Conservation (phyloP, 2,888 invertebrate species). For the Protonemura montana region DNA sequence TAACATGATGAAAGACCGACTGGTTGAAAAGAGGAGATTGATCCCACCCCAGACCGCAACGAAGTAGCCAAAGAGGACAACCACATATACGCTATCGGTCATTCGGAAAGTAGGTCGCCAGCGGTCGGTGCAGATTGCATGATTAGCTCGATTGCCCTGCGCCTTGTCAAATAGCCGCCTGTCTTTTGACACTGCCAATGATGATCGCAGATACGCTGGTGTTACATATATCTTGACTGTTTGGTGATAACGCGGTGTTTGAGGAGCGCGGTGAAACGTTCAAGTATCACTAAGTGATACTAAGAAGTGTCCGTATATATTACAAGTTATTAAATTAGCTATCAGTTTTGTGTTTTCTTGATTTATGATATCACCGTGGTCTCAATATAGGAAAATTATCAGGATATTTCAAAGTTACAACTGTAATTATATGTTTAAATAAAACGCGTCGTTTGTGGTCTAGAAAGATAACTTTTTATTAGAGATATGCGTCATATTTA, state of each 20-base stretch:
- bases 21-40: neutral
- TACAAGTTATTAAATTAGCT: neutral
- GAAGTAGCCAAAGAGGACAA: neutral
- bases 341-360: neutral
- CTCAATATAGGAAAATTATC: neutral
- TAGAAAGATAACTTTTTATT: too few relatives aligned
- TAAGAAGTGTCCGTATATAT: neutral
- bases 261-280: neutral
- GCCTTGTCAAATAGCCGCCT: neutral
- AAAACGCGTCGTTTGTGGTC: too few relatives aligned
- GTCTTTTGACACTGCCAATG: slow-evolving; percentile 35
- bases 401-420: neutral
- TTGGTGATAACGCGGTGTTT: neutral
- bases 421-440: too few relatives aligned
- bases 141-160: neutral
- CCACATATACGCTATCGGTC: slow-evolving; percentile 35
- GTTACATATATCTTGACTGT: neutral
- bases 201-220: neutral
- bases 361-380: neutral
- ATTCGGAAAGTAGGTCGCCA: slow-evolving; percentile 28
- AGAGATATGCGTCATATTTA: too few relatives aligned
- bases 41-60: neutral
- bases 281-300: neutral
- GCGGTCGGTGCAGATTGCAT: slow-evolving; percentile 1
- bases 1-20: neutral